These are phyloP conservation scores for Apteryx mantelli DNA, from an alignment of 2,113 vertebrate species.

Conservation along the genomic window DNA sequence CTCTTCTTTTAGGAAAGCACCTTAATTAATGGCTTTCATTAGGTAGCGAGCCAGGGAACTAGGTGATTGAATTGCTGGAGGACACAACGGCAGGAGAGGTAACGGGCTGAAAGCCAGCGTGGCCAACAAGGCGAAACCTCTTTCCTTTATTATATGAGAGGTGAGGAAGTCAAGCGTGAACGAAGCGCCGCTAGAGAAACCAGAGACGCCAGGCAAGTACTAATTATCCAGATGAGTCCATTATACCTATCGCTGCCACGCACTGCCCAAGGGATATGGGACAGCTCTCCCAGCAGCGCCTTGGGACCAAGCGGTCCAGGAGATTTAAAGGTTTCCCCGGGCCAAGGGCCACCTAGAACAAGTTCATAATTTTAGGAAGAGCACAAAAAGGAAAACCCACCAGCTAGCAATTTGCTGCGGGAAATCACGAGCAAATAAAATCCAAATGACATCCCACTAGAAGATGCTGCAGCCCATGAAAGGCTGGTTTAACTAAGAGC, in stretches of 20 bases:
- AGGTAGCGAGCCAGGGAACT: constrained; percentile 36
- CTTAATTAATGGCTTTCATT: constrained; percentile 62
- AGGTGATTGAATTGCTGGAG: constrained; percentile 54
- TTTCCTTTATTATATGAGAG: constrained; percentile 55
- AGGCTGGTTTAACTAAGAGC: neutral
- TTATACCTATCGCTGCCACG: constrained; percentile 77
- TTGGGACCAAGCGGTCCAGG: neutral
- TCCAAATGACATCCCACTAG: neutral
- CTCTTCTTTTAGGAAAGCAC: constrained; percentile 8
- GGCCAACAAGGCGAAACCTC: constrained; percentile 55
- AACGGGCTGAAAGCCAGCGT: neutral
- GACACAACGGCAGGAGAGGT: neutral
- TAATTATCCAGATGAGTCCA: constrained; percentile 71
- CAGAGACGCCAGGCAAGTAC: constrained; percentile 2
- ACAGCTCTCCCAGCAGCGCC: neutral
- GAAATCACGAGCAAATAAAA: neutral
- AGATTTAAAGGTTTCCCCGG: neutral
- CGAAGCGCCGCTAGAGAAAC: constrained; percentile 53
- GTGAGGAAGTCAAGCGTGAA: constrained; percentile 64
- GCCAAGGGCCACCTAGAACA: rapidly evolving
- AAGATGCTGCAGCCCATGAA: neutral
- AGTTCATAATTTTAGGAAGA: neutral
- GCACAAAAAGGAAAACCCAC: neutral
- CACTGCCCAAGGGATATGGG: neutral
- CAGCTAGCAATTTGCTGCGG: neutral